These are phyloP conservation scores for Mus caroli DNA, from an alignment of 2,797 vertebrate genomes.

Conservation along the genomic window DNA sequence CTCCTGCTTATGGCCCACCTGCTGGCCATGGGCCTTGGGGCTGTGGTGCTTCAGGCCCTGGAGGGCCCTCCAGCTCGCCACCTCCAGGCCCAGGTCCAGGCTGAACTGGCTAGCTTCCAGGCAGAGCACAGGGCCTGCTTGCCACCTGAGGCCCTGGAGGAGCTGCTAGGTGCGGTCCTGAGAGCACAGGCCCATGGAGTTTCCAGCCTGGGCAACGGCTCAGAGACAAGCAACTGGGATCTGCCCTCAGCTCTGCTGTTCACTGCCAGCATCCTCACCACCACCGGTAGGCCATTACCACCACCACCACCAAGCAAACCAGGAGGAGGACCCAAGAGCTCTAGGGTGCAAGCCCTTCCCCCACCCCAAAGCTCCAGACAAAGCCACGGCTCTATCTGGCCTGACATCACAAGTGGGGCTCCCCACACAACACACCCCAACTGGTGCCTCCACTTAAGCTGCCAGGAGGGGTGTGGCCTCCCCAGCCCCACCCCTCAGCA, in stretches of 20 bases:
- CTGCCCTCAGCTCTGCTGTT: slow-evolving; percentile 91
- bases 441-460: slow-evolving; percentile 79
- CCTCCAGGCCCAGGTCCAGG: slow-evolving; percentile 83
- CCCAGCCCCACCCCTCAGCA: slow-evolving; percentile 19
- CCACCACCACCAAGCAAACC: neutral
- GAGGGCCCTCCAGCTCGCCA: slow-evolving; percentile 85
- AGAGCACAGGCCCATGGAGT: slow-evolving; percentile 83
- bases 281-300: slow-evolving; percentile 87
- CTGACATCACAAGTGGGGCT: slow-evolving; percentile 51
- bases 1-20: slow-evolving; percentile 85
- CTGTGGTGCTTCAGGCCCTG: slow-evolving; percentile 84
- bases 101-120: slow-evolving; percentile 85
- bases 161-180: slow-evolving; percentile 83
- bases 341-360: neutral
- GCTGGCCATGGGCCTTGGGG: slow-evolving; percentile 87
- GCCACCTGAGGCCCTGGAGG: slow-evolving; percentile 81
- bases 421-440: slow-evolving; percentile 72
- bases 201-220: slow-evolving; percentile 80
- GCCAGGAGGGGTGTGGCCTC: slow-evolving; percentile 75
- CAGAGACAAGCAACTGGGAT: slow-evolving; percentile 84
- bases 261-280: slow-evolving; percentile 89
- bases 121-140: slow-evolving; percentile 85
- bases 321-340: neutral
- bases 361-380: slow-evolving; percentile 6
- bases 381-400: slow-evolving; percentile 17